Evolutionary conservation across 2,797 vertebrate genomes (phyloP), one percentile per base, ranked within the genome.

Genomic region (Poecilia picta): DNA sequence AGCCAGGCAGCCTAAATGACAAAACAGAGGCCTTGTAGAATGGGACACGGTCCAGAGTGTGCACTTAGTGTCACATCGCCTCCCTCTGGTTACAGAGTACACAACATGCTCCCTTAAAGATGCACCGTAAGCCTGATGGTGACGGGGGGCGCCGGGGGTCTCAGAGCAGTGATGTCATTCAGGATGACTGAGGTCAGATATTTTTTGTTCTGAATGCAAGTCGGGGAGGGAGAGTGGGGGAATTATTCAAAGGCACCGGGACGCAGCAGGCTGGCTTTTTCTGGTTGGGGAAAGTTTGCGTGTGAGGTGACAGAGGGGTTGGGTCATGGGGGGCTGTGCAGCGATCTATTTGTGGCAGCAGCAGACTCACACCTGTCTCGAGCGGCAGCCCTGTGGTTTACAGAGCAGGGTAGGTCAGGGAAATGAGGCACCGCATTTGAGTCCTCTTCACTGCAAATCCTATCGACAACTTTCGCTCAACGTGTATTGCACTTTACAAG

Each of bases 261-360:
- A 79, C 79, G 43, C 77, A 80, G 80, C 81, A 31, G 75, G 88
- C 76, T 81, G 75, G 86, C 20, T 53, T 85, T 83, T 80, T 82
- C 77, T 88, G 73, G 84, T 33, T 72, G 36, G 49, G 51, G 79
- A 62, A 79, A 43, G 70, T 72, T 71, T n/a, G 39, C 39, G 25
- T 28, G 31, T 64, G 74, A 73, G 33, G 49, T 8, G n/a, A 49
- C 10, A 3, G 28, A 62, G 59, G 13, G 31, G 59, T 16, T 62
- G 59, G 59, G 59, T 15, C 13, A 6, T n/a, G 36, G 33, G 47
- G 47, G 70, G 51, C n/a, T 36, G 43, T 41, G 87, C 41, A 76
- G 62, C 18, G 31, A 81, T 91, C 89, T 93, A 94, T 93, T 95
- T 92, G 74, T 87, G 80, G 87, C 76, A 59, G 80, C 8, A 71